Conservation (phyloP, 2,113 vertebrate genomes). For the Mastomys coucha region DNA sequence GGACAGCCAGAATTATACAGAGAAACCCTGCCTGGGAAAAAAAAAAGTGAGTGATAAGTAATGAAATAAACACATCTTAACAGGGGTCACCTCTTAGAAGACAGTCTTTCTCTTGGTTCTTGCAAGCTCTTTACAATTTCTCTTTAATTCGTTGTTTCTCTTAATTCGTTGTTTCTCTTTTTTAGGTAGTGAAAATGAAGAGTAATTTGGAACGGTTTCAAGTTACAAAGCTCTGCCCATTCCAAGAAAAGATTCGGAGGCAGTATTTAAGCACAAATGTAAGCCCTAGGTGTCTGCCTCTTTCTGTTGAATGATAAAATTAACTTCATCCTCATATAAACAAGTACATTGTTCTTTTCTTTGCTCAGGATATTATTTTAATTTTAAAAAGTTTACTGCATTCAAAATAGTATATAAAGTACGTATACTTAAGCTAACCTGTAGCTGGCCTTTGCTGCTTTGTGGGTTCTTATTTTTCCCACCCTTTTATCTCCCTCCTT, state of each 20-base stretch:
- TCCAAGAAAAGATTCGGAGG: slow-evolving; percentile 97
- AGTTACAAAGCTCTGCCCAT: slow-evolving; percentile 96
- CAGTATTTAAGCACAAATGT: slow-evolving; percentile 99
- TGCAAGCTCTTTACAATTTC: slow-evolving; percentile 12
- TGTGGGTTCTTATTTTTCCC: not conserved
- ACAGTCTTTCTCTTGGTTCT: not conserved
- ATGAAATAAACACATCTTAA: not conserved
- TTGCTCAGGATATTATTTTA: not conserved
- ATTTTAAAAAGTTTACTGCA: not conserved
- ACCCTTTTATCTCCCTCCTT: not conserved
- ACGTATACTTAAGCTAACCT: not conserved
- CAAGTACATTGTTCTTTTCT: not conserved
- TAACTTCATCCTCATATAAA: slow-evolving; percentile 39
- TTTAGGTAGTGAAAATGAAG: slow-evolving; percentile 97
- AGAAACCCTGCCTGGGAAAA: no score
- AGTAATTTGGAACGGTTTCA: slow-evolving; percentile 98
- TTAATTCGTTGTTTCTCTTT: slow-evolving; percentile 62
- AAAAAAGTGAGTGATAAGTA: not conserved
- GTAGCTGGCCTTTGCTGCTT: not conserved
- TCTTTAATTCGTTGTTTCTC: slow-evolving; percentile 65
- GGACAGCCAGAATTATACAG: no score
- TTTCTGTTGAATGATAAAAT: slow-evolving; percentile 26
- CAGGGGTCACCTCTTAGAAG: not conserved
- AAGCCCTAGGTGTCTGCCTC: slow-evolving; percentile 82
- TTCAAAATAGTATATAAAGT: not conserved